Evolutionary conservation across 23 tunicate species (phyloP), one percentile per base, ranked within the genome.

Genomic region (Diplosoma virens): DNA sequence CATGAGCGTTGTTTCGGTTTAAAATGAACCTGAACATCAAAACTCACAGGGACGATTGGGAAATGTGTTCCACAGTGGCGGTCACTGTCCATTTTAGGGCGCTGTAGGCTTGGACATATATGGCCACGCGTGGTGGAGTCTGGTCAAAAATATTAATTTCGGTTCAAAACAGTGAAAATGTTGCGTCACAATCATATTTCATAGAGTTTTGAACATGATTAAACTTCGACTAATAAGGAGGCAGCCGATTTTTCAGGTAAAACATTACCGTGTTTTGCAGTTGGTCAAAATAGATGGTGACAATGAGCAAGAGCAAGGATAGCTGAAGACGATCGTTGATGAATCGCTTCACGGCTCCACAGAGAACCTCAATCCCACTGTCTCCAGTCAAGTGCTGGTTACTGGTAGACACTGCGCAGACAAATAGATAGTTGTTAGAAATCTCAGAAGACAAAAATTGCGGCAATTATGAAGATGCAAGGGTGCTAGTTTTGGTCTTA

Each of bases 251-350:
- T n/a, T n/a, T n/a, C n/a, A n/a, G n/a, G n/a, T n/a, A n/a, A n/a
- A n/a, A n/a, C 72, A 71, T 71, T 30, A 83, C 88, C 47, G 60
- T 63, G 11, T 75, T 46, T 60, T 83, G 81, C 70, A 59, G 32
- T 67, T 81, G 70, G 41, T 75, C 88, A 26, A 75, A 32, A 22
- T 75, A 59, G 3, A 65, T 52, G 9, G 87, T n/a, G 0, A 78
- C 3, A 7, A 89, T 63, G 20, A 77, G 61, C 23, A 89, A 80
- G 0, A 89, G 60, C 5, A 82, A 27, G 1, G 88, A 78, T 11
- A 89, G 83, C 34, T 83, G 88, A 25, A 83, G 76, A 25, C 96
- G 82, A 77, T 89, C 86, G 22, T 60, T 35, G 3, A 89, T 67
- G 70, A 78, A 86, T 46, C 84, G 58, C 26, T 83, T 36, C 37